Conservation (phyloP, 2,113 vertebrate species). For the Ciconia stormi region DNA sequence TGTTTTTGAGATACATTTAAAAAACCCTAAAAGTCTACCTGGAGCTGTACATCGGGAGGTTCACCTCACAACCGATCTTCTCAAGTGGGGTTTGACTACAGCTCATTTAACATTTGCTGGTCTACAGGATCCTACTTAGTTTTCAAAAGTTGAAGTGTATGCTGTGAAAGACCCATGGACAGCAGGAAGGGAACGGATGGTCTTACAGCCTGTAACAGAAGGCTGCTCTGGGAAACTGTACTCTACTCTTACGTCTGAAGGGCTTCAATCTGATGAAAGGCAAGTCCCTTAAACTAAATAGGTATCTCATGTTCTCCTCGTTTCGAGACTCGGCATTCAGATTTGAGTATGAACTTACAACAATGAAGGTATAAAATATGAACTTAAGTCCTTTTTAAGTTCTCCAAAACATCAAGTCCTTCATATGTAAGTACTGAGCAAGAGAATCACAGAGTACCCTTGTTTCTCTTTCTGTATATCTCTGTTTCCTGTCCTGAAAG, state of each 20-base stretch:
- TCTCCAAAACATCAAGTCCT: neutral
- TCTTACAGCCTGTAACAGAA: neutral
- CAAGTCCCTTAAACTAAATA: neutral
- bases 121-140: neutral
- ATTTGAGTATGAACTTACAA: neutral
- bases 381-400: neutral
- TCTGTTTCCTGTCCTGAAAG: neutral
- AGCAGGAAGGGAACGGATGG: neutral
- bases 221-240: neutral
- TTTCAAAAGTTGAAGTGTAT: neutral
- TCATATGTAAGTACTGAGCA: rapidly evolving
- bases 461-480: neutral
- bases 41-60: neutral
- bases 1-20: neutral
- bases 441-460: neutral
- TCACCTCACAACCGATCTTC: neutral
- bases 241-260: neutral
- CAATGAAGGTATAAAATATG: neutral
- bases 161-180: neutral
- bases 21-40: neutral
- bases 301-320: neutral
- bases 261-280: neutral
- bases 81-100: neutral
- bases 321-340: neutral
- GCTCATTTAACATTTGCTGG: neutral